Evolutionary conservation across 2,797 vertebrate genomes (phyloP).

Genomic region (Odontamblyopus rebecca): DNA sequence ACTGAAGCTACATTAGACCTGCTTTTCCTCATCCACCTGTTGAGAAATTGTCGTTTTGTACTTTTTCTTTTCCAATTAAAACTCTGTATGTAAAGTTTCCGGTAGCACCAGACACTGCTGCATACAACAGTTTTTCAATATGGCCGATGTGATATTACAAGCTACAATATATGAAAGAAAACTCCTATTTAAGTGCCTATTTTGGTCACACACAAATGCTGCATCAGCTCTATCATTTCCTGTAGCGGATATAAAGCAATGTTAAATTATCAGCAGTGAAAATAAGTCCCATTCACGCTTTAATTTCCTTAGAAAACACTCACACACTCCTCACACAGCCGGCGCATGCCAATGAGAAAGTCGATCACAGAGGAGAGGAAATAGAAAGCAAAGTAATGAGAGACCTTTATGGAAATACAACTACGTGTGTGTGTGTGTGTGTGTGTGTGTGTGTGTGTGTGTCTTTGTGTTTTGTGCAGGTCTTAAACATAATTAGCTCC

Average conservation of each 20-base stretch:
- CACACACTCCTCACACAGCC: constrained; percentile 12
- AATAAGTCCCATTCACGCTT: constrained; percentile 65
- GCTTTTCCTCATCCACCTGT: no score
- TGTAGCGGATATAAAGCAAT: constrained; percentile 66
- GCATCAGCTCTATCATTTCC: constrained; percentile 66
- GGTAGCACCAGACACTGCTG: not conserved
- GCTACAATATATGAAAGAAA: not conserved
- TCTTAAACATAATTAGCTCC: constrained; percentile 69
- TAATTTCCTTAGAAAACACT: constrained; percentile 65
- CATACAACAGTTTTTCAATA: not conserved
- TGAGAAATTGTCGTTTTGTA: no score
- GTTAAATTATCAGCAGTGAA: constrained; percentile 66
- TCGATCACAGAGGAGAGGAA: constrained; percentile 27
- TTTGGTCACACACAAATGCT: constrained; percentile 5
- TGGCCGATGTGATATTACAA: not conserved
- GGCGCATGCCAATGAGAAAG: constrained; percentile 37
- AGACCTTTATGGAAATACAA: constrained; percentile 53
- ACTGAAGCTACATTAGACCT: no score
- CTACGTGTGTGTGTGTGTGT: constrained; percentile 24
- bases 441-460: constrained; percentile 15
- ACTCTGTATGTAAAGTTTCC: no score
- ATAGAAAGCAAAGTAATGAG: constrained; percentile 55
- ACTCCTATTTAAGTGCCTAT: not conserved
- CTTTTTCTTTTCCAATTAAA: no score
- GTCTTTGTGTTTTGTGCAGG: constrained; percentile 29